Conservation (phyloP, 1,140 invertebrate genomes). For the Lutraria rhynchaena region DNA sequence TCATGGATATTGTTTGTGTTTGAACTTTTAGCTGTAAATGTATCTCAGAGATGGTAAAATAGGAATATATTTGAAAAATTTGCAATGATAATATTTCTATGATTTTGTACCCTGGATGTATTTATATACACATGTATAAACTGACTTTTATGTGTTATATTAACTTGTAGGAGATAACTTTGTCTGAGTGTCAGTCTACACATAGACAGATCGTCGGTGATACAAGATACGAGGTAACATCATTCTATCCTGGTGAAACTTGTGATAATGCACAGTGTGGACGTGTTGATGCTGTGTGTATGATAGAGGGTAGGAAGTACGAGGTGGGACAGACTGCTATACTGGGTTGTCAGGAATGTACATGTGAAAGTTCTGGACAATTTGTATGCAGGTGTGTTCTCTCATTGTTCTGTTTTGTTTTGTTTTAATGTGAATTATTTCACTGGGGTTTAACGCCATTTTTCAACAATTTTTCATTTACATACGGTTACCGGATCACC, state of each 20-base stretch:
- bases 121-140: too few relatives aligned
- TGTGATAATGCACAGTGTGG: slow-evolving; percentile 73
- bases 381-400: slow-evolving; percentile 71
- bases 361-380: slow-evolving; percentile 67
- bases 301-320: slow-evolving; percentile 66
- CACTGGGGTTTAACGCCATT: too few relatives aligned
- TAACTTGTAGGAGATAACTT: slow-evolving; percentile 66
- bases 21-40: too few relatives aligned
- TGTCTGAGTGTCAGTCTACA: slow-evolving; percentile 73
- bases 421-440: too few relatives aligned
- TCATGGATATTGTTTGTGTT: too few relatives aligned
- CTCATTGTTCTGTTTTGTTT: too few relatives aligned
- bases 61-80: too few relatives aligned
- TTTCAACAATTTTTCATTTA: too few relatives aligned
- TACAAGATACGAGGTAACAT: slow-evolving; percentile 72
- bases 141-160: background rate
- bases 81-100: too few relatives aligned
- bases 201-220: slow-evolving; percentile 70
- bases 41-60: too few relatives aligned
- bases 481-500: too few relatives aligned
- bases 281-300: slow-evolving; percentile 58
- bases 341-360: slow-evolving; percentile 76
- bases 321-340: slow-evolving; percentile 62
- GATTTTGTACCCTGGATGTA: too few relatives aligned
- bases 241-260: slow-evolving; percentile 73